Evolutionary conservation across 2,888 invertebrate genomes (phyloP).

Genomic region (Agrochola circellaris): DNA sequence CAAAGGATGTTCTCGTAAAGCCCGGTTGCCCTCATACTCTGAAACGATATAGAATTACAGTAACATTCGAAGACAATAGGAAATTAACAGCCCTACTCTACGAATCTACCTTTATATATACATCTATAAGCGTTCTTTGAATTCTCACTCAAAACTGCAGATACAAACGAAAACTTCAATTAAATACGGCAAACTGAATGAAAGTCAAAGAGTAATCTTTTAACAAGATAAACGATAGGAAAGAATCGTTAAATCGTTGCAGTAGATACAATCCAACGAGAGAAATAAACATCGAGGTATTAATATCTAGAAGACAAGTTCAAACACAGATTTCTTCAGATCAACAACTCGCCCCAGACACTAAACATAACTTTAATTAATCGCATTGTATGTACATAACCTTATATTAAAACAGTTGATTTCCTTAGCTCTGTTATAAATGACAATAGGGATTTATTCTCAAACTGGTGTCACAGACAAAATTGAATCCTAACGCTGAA

Average conservation of each 20-base stretch:
- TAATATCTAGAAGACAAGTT: constrained; percentile 52
- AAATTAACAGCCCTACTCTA: not conserved
- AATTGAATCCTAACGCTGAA: constrained; percentile 65
- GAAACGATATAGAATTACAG: not conserved
- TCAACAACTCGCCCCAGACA: constrained; percentile 58
- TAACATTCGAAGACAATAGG: not conserved
- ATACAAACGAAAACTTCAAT: not conserved
- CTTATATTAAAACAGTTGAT: constrained; percentile 79
- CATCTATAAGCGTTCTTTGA: not conserved
- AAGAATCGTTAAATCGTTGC: constrained; percentile 2
- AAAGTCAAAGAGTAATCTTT: constrained; percentile 17
- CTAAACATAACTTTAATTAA: constrained; percentile 77
- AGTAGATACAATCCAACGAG: constrained; percentile 17
- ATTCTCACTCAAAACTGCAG: not conserved
- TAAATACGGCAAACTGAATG: not conserved
- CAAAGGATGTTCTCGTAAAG: not conserved
- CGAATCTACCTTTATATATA: not conserved
- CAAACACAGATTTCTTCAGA: constrained; percentile 61
- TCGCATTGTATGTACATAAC: constrained; percentile 77
- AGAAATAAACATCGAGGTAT: constrained; percentile 37
- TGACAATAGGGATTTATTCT: constrained; percentile 80
- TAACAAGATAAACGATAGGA: constrained; percentile 6
- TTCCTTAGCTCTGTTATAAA: constrained; percentile 78
- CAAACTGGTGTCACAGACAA: constrained; percentile 43
- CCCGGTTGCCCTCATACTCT: not conserved